Base-by-base conservation (phyloP, 2,113 vertebrate genomes). In the Miniopterus natalensis region DNA sequence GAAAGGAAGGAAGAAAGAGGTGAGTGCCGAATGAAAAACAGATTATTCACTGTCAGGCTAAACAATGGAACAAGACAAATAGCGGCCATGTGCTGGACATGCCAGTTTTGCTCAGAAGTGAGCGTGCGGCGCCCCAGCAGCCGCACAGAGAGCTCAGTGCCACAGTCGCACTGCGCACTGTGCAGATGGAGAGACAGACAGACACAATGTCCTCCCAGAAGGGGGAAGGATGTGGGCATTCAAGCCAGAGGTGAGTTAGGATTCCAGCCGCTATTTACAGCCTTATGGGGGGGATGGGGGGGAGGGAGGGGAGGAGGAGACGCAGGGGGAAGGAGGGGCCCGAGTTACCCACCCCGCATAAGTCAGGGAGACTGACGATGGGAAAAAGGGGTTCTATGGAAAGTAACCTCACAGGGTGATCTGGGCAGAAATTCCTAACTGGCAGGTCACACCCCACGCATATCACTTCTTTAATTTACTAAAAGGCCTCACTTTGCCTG, bases 41-140 rank as follows among this genome's bases (percentile, higher is more conserved):
- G 97, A 98, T 98, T 97, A 97, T 96, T 97, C 97, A 91, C 92
- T 97, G 97, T 98, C 97, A 97, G 81, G n/a, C 77, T 94, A 93
- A 98, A 97, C 97, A 98, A 98, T 86, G 97, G 96, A 91, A 89
- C 78, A 96, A 97, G 97, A 97, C 97, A 96, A 97, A 97, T 57
- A 97, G 36, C 93, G 36, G 81, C 95, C 57, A 65, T 83, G 92
- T 77, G 40, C 90, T 97, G 40, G 53, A 81, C 66, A 53, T 78
- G 75, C 53, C 61, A 78, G 10, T 70, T 89, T 71, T 90, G 40
- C 11, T 85, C 36, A 51, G 8, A 85, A 71, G 20, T 10, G 31
- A 79, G 40, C 31, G 11, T 5, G 3, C 1, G 1, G 81, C 25
- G 23, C 23, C 78, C 25, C 10, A n/a, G 65, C 12, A 40, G 49